Conservation (phyloP, 2,113 vertebrate species). For the Grantiella picta region DNA sequence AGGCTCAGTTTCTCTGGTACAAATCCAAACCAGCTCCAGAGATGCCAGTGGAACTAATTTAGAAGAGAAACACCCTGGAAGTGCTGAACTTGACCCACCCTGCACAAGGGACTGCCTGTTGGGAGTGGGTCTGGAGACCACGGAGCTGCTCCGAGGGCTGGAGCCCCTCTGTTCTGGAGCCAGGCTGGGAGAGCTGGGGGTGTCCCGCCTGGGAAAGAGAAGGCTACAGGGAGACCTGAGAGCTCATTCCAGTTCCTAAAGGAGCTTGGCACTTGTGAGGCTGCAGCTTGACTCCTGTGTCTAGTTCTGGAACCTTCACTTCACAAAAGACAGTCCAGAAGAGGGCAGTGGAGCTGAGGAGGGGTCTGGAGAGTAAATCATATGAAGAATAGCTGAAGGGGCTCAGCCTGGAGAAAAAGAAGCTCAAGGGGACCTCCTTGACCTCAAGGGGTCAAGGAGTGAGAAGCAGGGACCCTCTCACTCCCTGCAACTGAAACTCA, state of each 20-base stretch:
- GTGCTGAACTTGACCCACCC: neutral
- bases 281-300: neutral
- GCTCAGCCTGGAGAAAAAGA: neutral
- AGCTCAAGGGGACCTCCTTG: neutral
- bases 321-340: neutral
- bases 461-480: neutral
- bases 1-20: neutral
- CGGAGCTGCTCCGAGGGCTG: accelerated
- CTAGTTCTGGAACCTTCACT: neutral
- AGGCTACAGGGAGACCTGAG: accelerated
- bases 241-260: neutral
- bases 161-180: neutral
- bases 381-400: neutral
- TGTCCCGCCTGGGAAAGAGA: neutral
- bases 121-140: neutral
- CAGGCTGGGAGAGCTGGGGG: neutral
- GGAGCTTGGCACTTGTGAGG: neutral
- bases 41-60: neutral
- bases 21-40: neutral
- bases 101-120: neutral
- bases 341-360: neutral
- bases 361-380: neutral
- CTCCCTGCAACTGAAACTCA: no score
- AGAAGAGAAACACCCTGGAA: neutral
- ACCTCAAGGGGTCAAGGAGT: no score